A percentile compares a stretch with the other conserved stretches of the same genome.
Evolutionary conservation across 1,140 invertebrate species (phyloP).

Genomic region (Galleria mellonella): DNA sequence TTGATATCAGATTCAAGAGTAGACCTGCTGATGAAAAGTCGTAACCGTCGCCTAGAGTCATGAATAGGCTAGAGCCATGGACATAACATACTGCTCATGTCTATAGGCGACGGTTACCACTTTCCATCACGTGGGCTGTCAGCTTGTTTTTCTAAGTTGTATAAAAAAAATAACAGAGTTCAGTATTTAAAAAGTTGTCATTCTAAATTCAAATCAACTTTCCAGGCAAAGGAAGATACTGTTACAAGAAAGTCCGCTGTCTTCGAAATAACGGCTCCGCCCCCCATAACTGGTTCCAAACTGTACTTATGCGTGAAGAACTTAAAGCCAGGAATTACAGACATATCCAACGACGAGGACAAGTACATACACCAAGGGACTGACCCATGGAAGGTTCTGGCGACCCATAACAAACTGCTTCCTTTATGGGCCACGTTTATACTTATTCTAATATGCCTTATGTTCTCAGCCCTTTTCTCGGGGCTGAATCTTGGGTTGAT

Average conservation of each 20-base stretch:
- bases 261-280: constrained; percentile 75
- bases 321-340: constrained; percentile 27
- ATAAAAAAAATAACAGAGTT: too few relatives aligned
- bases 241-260: constrained; percentile 64
- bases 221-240: constrained; percentile 30
- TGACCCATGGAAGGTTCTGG: constrained; percentile 78
- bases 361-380: constrained; percentile 84
- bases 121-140: too few relatives aligned
- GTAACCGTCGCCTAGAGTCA: too few relatives aligned
- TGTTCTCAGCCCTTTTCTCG: constrained; percentile 94
- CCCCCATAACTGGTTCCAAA: constrained; percentile 62
- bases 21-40: too few relatives aligned
- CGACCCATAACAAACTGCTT: constrained; percentile 80
- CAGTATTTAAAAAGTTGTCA: background rate
- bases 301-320: constrained; percentile 83
- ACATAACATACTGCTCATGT: too few relatives aligned
- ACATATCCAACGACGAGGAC: constrained; percentile 29
- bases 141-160: too few relatives aligned
- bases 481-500: constrained; percentile 98
- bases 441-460: constrained; percentile 85
- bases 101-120: too few relatives aligned
- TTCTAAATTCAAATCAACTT: constrained; percentile 4
- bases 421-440: constrained; percentile 86
- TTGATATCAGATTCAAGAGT: too few relatives aligned
- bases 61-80: too few relatives aligned